Percentiles rank a stretch among this genome's conserved stretches.
These are phyloP conservation scores for Gallinago undulata DNA, from an alignment of 2,113 vertebrate genomes.

Conservation along the genomic window DNA sequence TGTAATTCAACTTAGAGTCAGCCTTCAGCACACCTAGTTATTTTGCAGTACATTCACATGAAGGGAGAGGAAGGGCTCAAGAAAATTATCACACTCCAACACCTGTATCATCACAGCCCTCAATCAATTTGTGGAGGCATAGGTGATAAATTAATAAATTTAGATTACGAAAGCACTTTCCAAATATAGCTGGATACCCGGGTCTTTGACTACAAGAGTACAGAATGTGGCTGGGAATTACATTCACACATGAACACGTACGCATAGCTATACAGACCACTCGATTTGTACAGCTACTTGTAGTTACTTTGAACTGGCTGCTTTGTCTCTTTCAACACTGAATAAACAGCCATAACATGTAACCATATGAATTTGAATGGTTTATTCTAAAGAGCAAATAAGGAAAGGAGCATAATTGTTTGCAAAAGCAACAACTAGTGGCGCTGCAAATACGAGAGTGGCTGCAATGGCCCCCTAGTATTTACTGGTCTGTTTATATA, in stretches of 20 bases:
- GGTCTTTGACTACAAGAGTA: background rate
- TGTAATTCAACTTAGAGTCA: background rate
- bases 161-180: background rate
- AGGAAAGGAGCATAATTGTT: background rate
- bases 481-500: background rate
- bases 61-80: background rate
- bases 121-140: background rate
- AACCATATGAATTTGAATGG: background rate
- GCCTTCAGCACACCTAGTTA: background rate
- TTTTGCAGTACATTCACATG: background rate
- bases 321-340: background rate
- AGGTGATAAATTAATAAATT: background rate
- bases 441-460: background rate
- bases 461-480: background rate
- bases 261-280: background rate
- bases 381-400: background rate
- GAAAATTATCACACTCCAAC: background rate
- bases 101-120: background rate
- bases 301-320: background rate
- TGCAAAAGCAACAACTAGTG: background rate
- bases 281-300: background rate
- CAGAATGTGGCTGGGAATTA: background rate
- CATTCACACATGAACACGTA: background rate
- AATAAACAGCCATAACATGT: background rate
- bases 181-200: background rate